A percentile compares a stretch with the other conserved stretches of the same genome.
phyloP scores from a whole-genome alignment of 2,113 vertebrate species.

The Columba livia region DNA sequence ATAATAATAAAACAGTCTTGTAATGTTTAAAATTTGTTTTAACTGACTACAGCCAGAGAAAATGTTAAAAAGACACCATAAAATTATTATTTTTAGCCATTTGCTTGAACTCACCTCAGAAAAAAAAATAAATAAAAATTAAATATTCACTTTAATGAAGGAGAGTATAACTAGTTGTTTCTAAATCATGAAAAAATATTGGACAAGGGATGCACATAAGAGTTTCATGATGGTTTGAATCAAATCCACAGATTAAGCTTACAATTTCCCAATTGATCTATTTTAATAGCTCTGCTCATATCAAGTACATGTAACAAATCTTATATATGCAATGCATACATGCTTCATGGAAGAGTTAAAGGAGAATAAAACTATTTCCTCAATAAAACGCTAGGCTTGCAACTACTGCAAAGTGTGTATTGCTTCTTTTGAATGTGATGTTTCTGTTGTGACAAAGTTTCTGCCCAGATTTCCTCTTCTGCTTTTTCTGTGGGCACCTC shows the following conservation, averaged over 20 bases:
- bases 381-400: background rate
- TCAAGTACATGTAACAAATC: background rate
- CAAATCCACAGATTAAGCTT: background rate
- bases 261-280: background rate
- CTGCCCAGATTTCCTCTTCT: background rate
- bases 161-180: background rate
- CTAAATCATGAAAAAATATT: background rate
- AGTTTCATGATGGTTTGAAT: background rate
- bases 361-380: background rate
- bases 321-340: background rate
- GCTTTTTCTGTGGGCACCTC: background rate
- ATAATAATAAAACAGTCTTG: background rate
- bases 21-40: background rate
- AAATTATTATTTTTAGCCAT: background rate
- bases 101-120: background rate
- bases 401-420: background rate
- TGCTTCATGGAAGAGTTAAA: background rate
- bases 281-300: background rate
- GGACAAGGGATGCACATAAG: background rate
- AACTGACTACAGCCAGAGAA: background rate
- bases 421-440: background rate
- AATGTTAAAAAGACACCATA: background rate
- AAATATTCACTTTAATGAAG: background rate
- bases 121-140: background rate
- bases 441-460: background rate